These are phyloP conservation scores for Laticauda colubrina DNA, from an alignment of 2,113 vertebrate genomes.

Conservation along the genomic window DNA sequence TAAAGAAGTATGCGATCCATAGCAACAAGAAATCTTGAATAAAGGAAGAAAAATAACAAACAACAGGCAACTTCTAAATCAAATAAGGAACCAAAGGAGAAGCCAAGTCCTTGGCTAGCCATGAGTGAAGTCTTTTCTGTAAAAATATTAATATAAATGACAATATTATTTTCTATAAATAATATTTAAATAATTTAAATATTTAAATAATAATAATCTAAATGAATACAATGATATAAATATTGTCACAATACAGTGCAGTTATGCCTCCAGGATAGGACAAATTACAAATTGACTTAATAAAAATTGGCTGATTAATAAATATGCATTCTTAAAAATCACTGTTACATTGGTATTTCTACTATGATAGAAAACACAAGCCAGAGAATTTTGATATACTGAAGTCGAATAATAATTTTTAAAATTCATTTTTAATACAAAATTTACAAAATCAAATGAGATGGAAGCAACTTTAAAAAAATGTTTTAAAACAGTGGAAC, in stretches of 20 bases:
- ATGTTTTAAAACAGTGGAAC: not conserved
- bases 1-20: not conserved
- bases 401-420: not conserved
- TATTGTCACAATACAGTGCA: not conserved
- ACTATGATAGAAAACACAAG: not conserved
- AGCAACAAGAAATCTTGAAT: not conserved
- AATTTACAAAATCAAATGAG: not conserved
- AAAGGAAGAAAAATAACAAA: not conserved
- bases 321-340: not conserved
- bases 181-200: not conserved
- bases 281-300: not conserved
- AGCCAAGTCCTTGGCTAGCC: not conserved
- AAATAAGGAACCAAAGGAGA: not conserved
- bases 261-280: not conserved
- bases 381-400: not conserved
- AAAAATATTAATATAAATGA: not conserved
- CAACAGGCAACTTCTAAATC: not conserved
- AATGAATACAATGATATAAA: not conserved
- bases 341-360: not conserved
- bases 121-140: not conserved
- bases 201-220: not conserved
- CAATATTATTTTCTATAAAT: conserved; percentile 18
- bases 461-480: not conserved
- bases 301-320: not conserved
- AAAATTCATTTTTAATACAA: not conserved